Conservation (phyloP, 2,888 invertebrate species). For the Galerucella calmariensis region DNA sequence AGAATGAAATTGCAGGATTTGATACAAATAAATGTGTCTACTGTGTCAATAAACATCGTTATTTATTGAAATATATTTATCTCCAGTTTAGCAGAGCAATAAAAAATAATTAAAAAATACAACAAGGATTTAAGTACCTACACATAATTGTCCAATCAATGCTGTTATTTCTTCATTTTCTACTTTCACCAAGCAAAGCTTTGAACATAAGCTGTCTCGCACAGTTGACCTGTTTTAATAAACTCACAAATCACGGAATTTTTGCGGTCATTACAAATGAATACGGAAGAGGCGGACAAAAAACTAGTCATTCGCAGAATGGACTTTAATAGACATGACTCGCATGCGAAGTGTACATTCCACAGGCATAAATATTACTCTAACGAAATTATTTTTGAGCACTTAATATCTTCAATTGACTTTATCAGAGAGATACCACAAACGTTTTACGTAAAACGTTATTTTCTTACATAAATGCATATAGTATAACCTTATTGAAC, state of each 20-base stretch:
- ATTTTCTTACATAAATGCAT: too few species aligned
- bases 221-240: constrained; percentile 46
- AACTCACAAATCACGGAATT: constrained; percentile 48
- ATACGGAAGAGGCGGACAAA: constrained; percentile 44
- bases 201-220: constrained; percentile 46
- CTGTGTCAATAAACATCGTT: too few species aligned
- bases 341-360: background rate
- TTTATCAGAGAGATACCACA: too few species aligned
- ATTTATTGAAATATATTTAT: too few species aligned
- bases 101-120: background rate
- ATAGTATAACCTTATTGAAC: too few species aligned
- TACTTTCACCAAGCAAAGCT: constrained; percentile 35
- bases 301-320: constrained; percentile 42
- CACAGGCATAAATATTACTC: background rate
- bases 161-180: constrained; percentile 24
- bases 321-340: constrained; percentile 30
- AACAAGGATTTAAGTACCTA: too few species aligned
- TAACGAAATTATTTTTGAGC: too few species aligned
- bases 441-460: too few species aligned
- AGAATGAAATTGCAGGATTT: too few species aligned
- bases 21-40: too few species aligned
- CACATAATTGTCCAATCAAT: background rate
- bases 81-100: too few species aligned
- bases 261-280: constrained; percentile 45
- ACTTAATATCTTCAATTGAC: too few species aligned